Conservation (phyloP, 2,113 vertebrate genomes). For the Mixornis gularis region DNA sequence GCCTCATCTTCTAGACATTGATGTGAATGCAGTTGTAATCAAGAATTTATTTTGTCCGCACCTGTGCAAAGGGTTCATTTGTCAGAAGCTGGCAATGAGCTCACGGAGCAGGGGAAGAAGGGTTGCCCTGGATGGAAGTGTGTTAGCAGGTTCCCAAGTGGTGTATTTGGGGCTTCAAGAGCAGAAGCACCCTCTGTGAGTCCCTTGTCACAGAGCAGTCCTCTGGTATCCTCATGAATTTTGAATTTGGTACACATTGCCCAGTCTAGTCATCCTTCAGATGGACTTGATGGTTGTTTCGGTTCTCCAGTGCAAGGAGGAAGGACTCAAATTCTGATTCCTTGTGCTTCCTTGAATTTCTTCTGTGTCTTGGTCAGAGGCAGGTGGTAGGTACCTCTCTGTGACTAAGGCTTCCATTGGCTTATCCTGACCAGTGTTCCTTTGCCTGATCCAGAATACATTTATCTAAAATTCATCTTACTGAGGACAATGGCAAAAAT, state of each 20-base stretch:
- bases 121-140: not conserved
- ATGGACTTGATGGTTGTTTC: not conserved
- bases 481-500: not conserved
- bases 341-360: not conserved
- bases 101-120: not conserved
- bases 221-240: not conserved
- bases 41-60: not conserved
- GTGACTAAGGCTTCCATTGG: not conserved
- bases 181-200: rapidly evolving
- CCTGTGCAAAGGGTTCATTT: not conserved
- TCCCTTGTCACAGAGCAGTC: not conserved
- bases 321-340: rapidly evolving
- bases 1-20: not conserved
- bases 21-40: not conserved
- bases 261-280: not conserved
- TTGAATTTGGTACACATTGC: not conserved
- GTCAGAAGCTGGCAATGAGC: not conserved
- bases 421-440: not conserved
- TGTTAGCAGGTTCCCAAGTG: not conserved
- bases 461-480: not conserved
- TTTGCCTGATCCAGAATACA: not conserved
- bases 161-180: not conserved
- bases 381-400: not conserved
- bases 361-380: not conserved
- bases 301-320: not conserved